Base-by-base conservation (phyloP, 2,113 vertebrate species). In the Clarias magur region DNA sequence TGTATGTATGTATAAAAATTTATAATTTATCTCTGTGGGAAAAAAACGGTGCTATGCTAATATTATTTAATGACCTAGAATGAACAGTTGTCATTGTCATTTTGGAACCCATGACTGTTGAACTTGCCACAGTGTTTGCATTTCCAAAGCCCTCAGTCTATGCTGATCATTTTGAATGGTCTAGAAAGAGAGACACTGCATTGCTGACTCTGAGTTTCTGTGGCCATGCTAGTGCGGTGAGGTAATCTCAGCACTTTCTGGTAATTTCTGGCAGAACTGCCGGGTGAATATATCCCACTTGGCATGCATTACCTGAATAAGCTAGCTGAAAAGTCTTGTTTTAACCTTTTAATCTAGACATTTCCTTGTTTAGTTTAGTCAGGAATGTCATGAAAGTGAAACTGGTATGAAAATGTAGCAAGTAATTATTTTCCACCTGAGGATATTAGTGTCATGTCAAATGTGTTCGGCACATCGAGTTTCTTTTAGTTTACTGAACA, bases 141-240 rank as follows among this genome's bases (percentile, higher is more conserved):
- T 82, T 88, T 56, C 53, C 23, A 67, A 70, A 89, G 17, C 63
- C 25, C 23, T 34, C 38, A 54, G 63, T 76, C 76, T 87, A 48
- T 65, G 60, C n/a, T 85, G 84, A n/a, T 54, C 19, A 79, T 88
- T 21, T 53, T 70, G 72, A 70, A 59, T 80, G 27, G 62, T 76
- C 30, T 68, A 59, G 70, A 38, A 76, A 54, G 65, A 86, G 85
- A 65, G n/a, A 82, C 16, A n/a, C 6, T n/a, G 60, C 59, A 57
- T 3, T 82, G 82, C 89, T 85, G 76, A 84, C 81, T 80, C 42
- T 84, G 7, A 59, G 75, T 23, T 68, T 63, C 75, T 62, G 84
- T 78, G n/a, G 70, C 27, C 62, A 75, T 23, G 65, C 38, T 73
- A 60, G 11, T 72, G 72, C 53, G 57, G 70, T 83, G 85, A 88